A percentile compares a stretch with the other conserved stretches of the same genome.
phyloP scores from a whole-genome alignment of 2,797 vertebrate genomes.

The Poeciliopsis turneri region DNA sequence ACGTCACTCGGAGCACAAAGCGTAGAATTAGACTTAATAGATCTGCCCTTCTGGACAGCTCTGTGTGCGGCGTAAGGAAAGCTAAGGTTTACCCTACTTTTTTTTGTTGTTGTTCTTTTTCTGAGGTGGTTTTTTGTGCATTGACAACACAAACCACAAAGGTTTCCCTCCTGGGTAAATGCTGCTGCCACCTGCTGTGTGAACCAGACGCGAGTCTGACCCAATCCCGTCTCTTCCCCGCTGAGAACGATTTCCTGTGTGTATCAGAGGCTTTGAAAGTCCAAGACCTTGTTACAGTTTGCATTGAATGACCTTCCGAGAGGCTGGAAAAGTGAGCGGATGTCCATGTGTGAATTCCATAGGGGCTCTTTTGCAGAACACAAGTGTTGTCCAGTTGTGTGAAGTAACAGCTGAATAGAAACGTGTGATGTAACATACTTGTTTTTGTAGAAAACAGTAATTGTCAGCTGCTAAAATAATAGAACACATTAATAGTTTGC shows the following conservation, averaged over 20 bases:
- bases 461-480: background rate
- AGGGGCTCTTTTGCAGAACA: background rate
- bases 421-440: background rate
- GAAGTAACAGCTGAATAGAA: background rate
- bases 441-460: background rate
- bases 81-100: background rate
- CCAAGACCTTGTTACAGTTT: background rate
- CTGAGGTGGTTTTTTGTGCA: background rate
- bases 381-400: background rate
- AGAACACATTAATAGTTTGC: background rate
- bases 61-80: background rate
- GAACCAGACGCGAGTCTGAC: background rate
- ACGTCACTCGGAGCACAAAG: too few relatives aligned
- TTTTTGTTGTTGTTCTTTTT: background rate
- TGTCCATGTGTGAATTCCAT: background rate
- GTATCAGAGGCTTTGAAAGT: background rate
- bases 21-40: too few relatives aligned
- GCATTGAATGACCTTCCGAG: background rate
- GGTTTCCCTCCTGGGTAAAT: background rate
- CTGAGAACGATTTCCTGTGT: conserved; percentile 5
- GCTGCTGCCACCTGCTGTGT: background rate
- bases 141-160: background rate
- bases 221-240: background rate
- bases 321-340: background rate
- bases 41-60: too few relatives aligned